Evolutionary conservation across 2,113 vertebrate species (phyloP), one percentile per base, ranked within the genome.

Genomic region (Porphyrio hochstetteri): DNA sequence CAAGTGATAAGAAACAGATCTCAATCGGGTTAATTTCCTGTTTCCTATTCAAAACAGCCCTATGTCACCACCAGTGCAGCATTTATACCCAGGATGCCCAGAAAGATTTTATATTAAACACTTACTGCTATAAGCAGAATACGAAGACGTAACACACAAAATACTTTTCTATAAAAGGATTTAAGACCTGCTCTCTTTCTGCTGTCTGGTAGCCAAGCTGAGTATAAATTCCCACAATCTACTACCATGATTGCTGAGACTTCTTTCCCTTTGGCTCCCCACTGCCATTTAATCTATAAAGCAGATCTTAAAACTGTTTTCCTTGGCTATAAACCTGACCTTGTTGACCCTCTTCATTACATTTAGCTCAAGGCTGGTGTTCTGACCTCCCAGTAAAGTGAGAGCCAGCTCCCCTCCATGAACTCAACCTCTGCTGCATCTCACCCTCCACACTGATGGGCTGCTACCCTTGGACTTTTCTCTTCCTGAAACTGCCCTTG

Each of bases 1-100:
- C 61, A 27, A 90, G 40, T 77, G 96, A 81, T 84, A 97, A 95
- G 82, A 93, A 97, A 83, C 91, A 95, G 90, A 95, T 92, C 76
- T 90, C 64, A 90, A 70, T 74, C 71, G 81, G 59, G 63, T 81
- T 90, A 71, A 95, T 94, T 94, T 94, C 86, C 94, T 94, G 92
- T 68, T 91, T 95, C 93, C 72, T 88, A 42, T 78, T 91, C 77
- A 84, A 71, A 93, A 78, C 72, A 94, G 60, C 36, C 23, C 20
- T 67, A 21, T 70, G 60, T 86, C 64, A 92, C 76, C 93, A 86
- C 19, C 48, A 86, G 40, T 13, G 21, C 35, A 50, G 7, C n/a
- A 59, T 75, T 83, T 75, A 56, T 60, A 56, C 19, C 56, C 74
- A 78, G 63, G 29, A 33, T 19, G 25, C n/a, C 67, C 44, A 50